phyloP scores from a whole-genome alignment of 1,140 invertebrate genomes.

The Cherax quadricarinatus region DNA sequence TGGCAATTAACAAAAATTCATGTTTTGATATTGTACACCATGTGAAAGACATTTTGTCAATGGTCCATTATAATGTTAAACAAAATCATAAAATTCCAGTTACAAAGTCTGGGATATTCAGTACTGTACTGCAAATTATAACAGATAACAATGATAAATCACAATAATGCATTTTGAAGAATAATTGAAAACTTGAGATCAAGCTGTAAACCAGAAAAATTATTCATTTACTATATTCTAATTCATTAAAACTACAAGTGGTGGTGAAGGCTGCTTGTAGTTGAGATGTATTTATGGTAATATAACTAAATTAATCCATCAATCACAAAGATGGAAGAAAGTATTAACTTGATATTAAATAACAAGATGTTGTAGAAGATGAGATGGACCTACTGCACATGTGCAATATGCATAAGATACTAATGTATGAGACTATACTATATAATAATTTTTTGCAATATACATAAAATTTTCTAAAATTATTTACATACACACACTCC shows the following conservation, averaged over 20 bases:
- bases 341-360: background rate
- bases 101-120: background rate
- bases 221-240: background rate
- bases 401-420: conserved; percentile 21
- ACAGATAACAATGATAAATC: background rate
- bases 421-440: background rate
- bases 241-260: background rate
- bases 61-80: background rate
- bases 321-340: conserved; percentile 24
- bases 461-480: conserved; percentile 50
- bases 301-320: conserved; percentile 21
- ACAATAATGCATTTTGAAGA: background rate
- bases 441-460: conserved; percentile 33
- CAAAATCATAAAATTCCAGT: background rate
- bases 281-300: background rate
- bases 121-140: background rate
- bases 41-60: too few relatives aligned
- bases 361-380: conserved; percentile 18
- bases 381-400: conserved; percentile 11
- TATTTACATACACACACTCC: conserved; percentile 9
- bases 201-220: background rate
- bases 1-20: background rate
- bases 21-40: background rate
- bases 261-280: background rate
- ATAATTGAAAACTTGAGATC: background rate